Conservation (phyloP, 2,113 vertebrate genomes). For the Atrichornis clamosus region DNA sequence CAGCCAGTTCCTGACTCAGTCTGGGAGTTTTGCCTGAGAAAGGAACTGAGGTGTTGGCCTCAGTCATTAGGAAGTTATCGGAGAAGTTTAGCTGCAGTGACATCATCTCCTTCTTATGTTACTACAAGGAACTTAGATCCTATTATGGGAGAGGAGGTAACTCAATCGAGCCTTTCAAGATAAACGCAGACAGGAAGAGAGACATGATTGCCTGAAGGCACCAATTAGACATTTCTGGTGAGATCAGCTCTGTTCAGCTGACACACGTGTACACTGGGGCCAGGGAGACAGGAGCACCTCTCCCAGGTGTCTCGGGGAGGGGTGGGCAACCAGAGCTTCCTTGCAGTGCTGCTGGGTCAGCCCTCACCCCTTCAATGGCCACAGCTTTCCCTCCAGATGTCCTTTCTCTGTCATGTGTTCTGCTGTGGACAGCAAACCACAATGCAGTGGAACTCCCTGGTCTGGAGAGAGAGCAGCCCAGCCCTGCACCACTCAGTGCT, state of each 20-base stretch:
- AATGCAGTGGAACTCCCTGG: not conserved
- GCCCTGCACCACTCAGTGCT: not conserved
- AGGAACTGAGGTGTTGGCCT: constrained; percentile 25
- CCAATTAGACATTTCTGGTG: constrained; percentile 53
- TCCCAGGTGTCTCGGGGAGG: not conserved
- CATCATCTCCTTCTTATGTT: constrained; percentile 62
- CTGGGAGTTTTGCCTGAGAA: constrained; percentile 20
- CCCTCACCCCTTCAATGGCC: not conserved
- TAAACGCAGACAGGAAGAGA: constrained; percentile 67
- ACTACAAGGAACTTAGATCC: constrained; percentile 55
- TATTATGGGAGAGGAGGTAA: constrained; percentile 50
- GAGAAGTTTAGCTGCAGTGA: constrained; percentile 39
- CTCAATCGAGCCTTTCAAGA: constrained; percentile 59
- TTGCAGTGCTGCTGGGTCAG: not conserved
- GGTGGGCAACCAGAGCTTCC: not conserved
- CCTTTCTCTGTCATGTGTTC: not conserved
- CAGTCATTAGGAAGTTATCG: not conserved
- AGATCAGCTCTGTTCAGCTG: constrained; percentile 39
- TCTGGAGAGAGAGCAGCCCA: not conserved
- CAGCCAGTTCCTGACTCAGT: constrained; percentile 7
- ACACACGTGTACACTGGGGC: not conserved
- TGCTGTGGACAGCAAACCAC: not conserved
- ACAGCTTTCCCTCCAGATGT: not conserved
- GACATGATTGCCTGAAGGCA: constrained; percentile 38
- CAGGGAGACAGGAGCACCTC: not conserved